phyloP scores from a whole-genome alignment of 2,113 vertebrate species.

The Serinus canaria region DNA sequence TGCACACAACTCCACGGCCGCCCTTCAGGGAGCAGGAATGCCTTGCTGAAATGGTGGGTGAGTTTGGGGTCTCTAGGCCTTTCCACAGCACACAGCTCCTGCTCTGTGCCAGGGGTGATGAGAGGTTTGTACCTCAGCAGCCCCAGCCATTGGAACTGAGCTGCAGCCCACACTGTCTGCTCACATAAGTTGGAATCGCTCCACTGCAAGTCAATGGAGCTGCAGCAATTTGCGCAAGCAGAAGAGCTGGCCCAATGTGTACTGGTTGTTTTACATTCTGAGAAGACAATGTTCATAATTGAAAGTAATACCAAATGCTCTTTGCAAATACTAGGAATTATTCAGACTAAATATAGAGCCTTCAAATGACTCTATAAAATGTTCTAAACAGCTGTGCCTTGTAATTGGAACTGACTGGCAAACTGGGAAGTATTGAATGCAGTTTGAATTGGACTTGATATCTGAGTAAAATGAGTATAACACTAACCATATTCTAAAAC shows the following conservation, averaged over 20 bases:
- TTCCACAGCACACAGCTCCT: neutral
- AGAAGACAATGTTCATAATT: constrained; percentile 63
- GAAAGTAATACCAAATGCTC: constrained; percentile 63
- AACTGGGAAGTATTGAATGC: constrained; percentile 34
- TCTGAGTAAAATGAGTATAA: constrained; percentile 1
- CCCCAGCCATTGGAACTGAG: neutral
- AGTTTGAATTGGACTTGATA: constrained; percentile 29
- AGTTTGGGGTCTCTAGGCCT: neutral
- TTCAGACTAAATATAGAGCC: constrained; percentile 61
- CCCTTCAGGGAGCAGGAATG: neutral
- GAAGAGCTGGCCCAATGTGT: constrained; percentile 6
- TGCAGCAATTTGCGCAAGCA: constrained; percentile 34
- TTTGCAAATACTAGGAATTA: constrained; percentile 50
- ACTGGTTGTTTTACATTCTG: constrained; percentile 45
- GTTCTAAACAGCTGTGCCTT: constrained; percentile 64
- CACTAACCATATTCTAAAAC: neutral
- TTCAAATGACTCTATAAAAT: constrained; percentile 56
- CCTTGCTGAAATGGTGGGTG: neutral
- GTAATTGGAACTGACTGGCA: constrained; percentile 61
- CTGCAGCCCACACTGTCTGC: neutral
- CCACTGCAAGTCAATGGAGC: constrained; percentile 32
- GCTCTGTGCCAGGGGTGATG: neutral
- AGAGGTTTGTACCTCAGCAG: neutral
- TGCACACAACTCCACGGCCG: neutral
- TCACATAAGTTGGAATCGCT: neutral